Evolutionary conservation across 2,888 invertebrate genomes (phyloP).

Genomic region (Schizaphis graminum): DNA sequence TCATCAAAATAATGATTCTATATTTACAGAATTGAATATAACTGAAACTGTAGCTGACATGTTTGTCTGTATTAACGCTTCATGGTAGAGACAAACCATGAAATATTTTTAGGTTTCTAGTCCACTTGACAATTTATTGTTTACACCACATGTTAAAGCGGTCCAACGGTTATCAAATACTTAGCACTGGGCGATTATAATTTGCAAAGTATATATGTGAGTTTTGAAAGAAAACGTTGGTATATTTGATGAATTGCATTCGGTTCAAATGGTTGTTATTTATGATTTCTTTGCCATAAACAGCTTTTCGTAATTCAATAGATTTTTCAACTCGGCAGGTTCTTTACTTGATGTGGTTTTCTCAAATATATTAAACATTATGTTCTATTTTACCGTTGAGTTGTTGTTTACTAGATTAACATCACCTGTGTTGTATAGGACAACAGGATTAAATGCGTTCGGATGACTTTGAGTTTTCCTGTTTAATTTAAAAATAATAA

Average conservation of each 20-base stretch:
- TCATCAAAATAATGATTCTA: not conserved
- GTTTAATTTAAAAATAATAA: not conserved
- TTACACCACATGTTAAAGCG: not conserved
- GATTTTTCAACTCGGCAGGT: conserved; percentile 35
- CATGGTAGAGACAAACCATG: not conserved
- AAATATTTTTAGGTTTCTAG: not conserved
- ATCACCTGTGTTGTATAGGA: not conserved
- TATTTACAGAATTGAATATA: not conserved
- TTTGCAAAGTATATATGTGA: not conserved
- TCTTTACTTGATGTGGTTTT: conserved; percentile 33
- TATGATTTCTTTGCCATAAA: conserved; percentile 41
- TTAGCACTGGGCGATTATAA: not conserved
- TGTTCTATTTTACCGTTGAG: not conserved
- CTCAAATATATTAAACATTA: not conserved
- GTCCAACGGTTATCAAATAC: conserved; percentile 10
- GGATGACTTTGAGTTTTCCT: not conserved
- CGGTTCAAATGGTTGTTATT: conserved; percentile 22
- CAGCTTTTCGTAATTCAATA: conserved; percentile 44
- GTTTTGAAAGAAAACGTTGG: not conserved
- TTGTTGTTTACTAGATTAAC: not conserved
- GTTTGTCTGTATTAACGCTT: not conserved
- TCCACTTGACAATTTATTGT: not conserved
- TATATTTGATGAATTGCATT: conserved; percentile 50
- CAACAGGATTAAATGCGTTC: not conserved
- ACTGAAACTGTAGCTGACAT: not conserved